Evolutionary conservation across 2,888 invertebrate genomes (phyloP).

Genomic region (Cheilosia variabilis): DNA sequence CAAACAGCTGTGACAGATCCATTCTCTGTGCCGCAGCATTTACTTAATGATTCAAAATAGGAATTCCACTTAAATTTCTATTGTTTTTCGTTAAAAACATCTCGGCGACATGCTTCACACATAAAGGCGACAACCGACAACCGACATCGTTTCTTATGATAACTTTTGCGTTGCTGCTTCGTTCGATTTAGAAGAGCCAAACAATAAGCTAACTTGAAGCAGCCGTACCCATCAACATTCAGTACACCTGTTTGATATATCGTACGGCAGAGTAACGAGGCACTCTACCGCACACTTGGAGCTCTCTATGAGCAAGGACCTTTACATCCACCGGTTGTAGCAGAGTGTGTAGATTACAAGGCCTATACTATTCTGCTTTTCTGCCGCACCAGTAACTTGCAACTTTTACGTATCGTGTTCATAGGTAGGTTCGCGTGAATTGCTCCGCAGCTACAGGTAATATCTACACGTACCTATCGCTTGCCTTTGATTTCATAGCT

Average conservation of each 20-base stretch:
- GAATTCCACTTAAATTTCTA: slow-evolving; percentile 54
- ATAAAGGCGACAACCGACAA: slow-evolving; percentile 38
- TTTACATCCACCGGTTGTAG: not conserved
- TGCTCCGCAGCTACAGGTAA: slow-evolving; percentile 55
- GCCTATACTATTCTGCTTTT: slow-evolving; percentile 17
- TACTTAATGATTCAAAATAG: slow-evolving; percentile 65
- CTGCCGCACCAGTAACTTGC: slow-evolving; percentile 27
- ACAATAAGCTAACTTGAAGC: slow-evolving; percentile 46
- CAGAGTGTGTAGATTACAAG: slow-evolving; percentile 21
- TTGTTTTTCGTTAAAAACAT: slow-evolving; percentile 20
- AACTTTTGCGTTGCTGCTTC: slow-evolving; percentile 34
- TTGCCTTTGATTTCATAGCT: slow-evolving; percentile 73
- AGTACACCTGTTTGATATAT: slow-evolving; percentile 58
- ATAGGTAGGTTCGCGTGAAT: slow-evolving; percentile 59
- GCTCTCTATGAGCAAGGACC: slow-evolving; percentile 4
- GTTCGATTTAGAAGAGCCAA: slow-evolving; percentile 27
- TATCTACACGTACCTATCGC: slow-evolving; percentile 16
- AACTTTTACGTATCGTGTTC: slow-evolving; percentile 57
- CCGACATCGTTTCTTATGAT: slow-evolving; percentile 43
- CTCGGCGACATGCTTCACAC: slow-evolving; percentile 33
- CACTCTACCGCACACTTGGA: not conserved
- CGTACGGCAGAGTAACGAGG: not conserved
- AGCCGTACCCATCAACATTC: slow-evolving; percentile 26
- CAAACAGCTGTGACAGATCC: slow-evolving; percentile 48
- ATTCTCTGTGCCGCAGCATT: slow-evolving; percentile 31